Percentiles rank a stretch among this genome's conserved stretches.
These are phyloP conservation scores for Campoplex capitator DNA, from an alignment of 2,888 invertebrate genomes.

Conservation along the genomic window DNA sequence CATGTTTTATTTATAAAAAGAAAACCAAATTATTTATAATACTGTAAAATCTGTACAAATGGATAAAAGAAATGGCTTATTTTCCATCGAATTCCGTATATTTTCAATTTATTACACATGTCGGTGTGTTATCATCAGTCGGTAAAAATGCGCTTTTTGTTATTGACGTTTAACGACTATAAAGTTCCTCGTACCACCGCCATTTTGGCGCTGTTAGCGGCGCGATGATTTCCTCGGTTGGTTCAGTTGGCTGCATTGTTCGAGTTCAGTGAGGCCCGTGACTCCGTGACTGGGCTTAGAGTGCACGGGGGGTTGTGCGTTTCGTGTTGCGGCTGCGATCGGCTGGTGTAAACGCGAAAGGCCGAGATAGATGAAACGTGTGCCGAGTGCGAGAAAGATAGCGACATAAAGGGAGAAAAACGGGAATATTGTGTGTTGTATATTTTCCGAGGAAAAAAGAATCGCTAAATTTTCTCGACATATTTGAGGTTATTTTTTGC, in stretches of 20 bases:
- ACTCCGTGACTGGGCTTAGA: slow-evolving; percentile 63
- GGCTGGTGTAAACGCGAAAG: slow-evolving; percentile 41
- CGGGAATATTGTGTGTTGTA: slow-evolving; percentile 11
- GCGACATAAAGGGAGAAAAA: background rate
- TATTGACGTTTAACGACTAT: background rate
- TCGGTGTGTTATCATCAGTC: background rate
- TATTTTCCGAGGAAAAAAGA: background rate
- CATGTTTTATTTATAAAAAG: background rate
- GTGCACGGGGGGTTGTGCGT: slow-evolving; percentile 43
- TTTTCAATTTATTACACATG: background rate
- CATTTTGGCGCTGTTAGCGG: slow-evolving; percentile 5
- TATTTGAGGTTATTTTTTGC: slow-evolving; percentile 9
- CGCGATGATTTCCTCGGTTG: slow-evolving; percentile 19
- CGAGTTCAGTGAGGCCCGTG: slow-evolving; percentile 58
- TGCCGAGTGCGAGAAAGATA: slow-evolving; percentile 17
- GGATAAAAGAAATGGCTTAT: background rate
- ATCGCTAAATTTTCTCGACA: background rate
- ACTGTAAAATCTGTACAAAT: background rate
- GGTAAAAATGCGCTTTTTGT: background rate
- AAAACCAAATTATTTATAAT: background rate
- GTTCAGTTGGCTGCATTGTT: slow-evolving; percentile 42
- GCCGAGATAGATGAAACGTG: slow-evolving; percentile 29
- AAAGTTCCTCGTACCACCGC: background rate
- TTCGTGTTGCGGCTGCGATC: slow-evolving; percentile 57
- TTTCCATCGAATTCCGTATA: background rate